Base-by-base conservation (phyloP, 2,797 vertebrate genomes). In the Alfaro cultratus region DNA sequence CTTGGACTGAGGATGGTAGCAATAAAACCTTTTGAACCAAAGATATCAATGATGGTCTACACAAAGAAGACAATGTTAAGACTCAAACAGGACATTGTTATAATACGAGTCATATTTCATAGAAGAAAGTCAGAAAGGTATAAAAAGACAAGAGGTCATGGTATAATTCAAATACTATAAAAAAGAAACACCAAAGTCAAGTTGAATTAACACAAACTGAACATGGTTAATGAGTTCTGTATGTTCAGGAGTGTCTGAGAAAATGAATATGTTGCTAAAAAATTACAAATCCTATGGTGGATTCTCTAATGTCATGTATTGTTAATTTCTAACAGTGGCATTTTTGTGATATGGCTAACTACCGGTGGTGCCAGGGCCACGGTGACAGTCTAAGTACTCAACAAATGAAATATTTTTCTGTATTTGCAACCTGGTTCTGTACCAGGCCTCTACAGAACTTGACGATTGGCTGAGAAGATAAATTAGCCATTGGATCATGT, bases 1-100 rank as follows among this genome's bases (percentile, higher is more conserved):
- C 87, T 91, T 92, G 91, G 94, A 88, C 88, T 79, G 83, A 75
- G 55, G 60, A 90, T 6, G 60, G 85, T 70, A 74, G 82, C 31
- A 47, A 46, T 85, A 88, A 91, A 86, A 88, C 80, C 78, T 82
- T 79, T 75, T 78, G 81, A 83, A 73, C 26, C 60, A 60, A 76
- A 62, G 67, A 80, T 74, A 62, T 84, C 15, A 83, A 80, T 82
- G 83, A 88, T 74, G 51, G 43, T 29, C 11, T 18, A 51, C 74
- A 93, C 72, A 88, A 90, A 88, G 67, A 68, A 75, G 18, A 80
- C 64, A 68, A 41, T 26, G 36, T 2, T 1, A 26, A 41, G 36
- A 4, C 36, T 68, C 36, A 68, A 41, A 39, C 21, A 26, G 34
- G 36, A 39, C 21, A 5, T 9, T 12, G 64, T 68, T 68, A 26